Evolutionary conservation across 2,888 invertebrate genomes (phyloP), one percentile per base, ranked within the genome.

Genomic region (Cryptophagus acutangulus): DNA sequence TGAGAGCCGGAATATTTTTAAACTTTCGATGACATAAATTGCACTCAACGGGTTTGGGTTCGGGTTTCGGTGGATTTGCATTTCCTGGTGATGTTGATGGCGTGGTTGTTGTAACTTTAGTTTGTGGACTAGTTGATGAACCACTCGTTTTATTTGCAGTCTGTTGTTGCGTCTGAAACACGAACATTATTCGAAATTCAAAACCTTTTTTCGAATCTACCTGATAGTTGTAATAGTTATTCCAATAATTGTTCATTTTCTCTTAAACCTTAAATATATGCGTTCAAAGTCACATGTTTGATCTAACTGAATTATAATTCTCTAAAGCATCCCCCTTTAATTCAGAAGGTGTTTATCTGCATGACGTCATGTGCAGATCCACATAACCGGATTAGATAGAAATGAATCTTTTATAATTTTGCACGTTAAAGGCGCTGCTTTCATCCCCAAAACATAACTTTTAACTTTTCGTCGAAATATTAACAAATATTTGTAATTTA

Each of bases 1-100:
- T 97, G 40, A 97, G 80, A 17, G 96, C 96, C 14, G 95, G 94
- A 69, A 94, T 88, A 70, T 95, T 96, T 74, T 96, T 96, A 74
- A 96, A 97, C 67, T 90, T 87, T 57, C 94, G 80, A 71, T 92
- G 89, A 68, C 96, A 97, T 45, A 95, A 77, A 71, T 89, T 91
- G 72, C 96, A 96, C 69, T 92, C 91, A 43, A 94, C 93, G 30
- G 92, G 92, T 63, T 90, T 90, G 44, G 79, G 76, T 55, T 87
- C 86, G 28, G 75, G 71, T 55, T 79, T 69, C 17, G 58, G 58
- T 17, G 61, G 55, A 28, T 69, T 55, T 38, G 70, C 71, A 35
- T 52, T 45, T 10, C 47, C 43, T 3, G 58, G 64, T 34, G 66
- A 62, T 37, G 65, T 55, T 4, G 66, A 62, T 35, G 63, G 57